Base-by-base conservation (phyloP, 1,140 invertebrate genomes). In the Diabrotica virgifera region DNA sequence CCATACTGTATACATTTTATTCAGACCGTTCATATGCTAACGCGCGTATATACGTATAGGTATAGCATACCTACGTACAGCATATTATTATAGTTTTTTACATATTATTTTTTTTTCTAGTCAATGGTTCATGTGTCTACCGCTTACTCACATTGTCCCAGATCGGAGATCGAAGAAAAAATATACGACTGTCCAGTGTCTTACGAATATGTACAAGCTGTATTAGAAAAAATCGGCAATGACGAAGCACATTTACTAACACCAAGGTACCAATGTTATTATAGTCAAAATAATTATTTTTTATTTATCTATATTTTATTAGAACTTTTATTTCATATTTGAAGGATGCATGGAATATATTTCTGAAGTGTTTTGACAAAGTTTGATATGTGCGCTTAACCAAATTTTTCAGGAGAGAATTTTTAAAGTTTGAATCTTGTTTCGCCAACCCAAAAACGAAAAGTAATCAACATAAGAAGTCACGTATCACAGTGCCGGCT, bases 111-210 rank as follows among this genome's bases (percentile, higher is more conserved):
- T 51, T 62, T 66, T 11, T 70, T 72, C 60, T 51, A 74, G 71
- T 66, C 70, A n/a, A 36, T 74, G 6, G 56, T 76, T n/a, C 72
- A 76, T 14, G 69, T 75, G 5, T 90, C 89, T 0, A 90, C 89
- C 0, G 87, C 86, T 0, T 91, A 89, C 72, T 84, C 87, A 6
- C 86, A 89, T 73, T 90, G 87, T 74, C 80, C 85, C 69, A 71
- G 80, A 12, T 67, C 76, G 10, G 77, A 80, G 59, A 83, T 88
- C 59, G 82, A 85, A 4, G 87, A 90, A 78, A 77, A 81, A 57
- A 86, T 94, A 40, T 94, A 94, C 76, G 82, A 85, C 38, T 84
- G 86, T 63, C 82, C 86, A 0, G 79, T 87, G 0, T 82, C 87
- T 68, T 85, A 86, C 55, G 82, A 88, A 62, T 85, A 90, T 72